These are phyloP conservation scores for Sebastes hopkinsi DNA, from an alignment of 2,797 vertebrate genomes.

Conservation along the genomic window DNA sequence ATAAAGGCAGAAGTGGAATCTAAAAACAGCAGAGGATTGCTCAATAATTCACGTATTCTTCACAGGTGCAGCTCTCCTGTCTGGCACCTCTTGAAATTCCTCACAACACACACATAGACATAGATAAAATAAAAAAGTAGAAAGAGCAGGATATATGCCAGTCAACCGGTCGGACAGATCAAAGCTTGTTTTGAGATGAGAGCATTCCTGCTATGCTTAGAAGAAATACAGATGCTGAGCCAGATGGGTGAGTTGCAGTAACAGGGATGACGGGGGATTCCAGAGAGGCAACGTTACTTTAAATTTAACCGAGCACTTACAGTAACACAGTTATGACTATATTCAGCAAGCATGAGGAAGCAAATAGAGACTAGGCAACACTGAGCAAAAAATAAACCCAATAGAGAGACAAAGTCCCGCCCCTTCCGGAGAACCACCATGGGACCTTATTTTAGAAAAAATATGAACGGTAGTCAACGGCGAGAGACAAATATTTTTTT, in stretches of 20 bases:
- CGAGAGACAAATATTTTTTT: too few species aligned
- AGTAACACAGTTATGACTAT: not conserved
- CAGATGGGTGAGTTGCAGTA: constrained; percentile 21
- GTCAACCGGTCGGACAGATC: constrained; percentile 30
- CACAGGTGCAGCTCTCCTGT: constrained; percentile 24
- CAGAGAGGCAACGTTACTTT: not conserved
- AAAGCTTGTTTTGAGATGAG: constrained; percentile 49
- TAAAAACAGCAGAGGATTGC: constrained; percentile 2
- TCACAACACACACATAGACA: not conserved
- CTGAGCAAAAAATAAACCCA: not conserved
- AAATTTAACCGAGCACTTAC: not conserved
- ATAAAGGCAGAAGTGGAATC: not conserved
- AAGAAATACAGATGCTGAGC: constrained; percentile 41
- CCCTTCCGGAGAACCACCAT: too few species aligned
- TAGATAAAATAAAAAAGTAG: not conserved
- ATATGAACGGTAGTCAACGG: too few species aligned
- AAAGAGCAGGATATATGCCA: constrained; percentile 15
- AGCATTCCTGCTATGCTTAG: constrained; percentile 22
- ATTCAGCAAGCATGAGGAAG: not conserved
- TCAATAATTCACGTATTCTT: constrained; percentile 49
- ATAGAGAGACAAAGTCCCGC: too few species aligned
- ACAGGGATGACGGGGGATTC: constrained; percentile 7
- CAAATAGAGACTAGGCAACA: not conserved
- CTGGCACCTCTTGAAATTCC: constrained; percentile 36
- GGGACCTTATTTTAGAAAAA: too few species aligned